These are phyloP conservation scores for Solenopsis fugax DNA, from an alignment of 1,140 invertebrate genomes.

Conservation along the genomic window DNA sequence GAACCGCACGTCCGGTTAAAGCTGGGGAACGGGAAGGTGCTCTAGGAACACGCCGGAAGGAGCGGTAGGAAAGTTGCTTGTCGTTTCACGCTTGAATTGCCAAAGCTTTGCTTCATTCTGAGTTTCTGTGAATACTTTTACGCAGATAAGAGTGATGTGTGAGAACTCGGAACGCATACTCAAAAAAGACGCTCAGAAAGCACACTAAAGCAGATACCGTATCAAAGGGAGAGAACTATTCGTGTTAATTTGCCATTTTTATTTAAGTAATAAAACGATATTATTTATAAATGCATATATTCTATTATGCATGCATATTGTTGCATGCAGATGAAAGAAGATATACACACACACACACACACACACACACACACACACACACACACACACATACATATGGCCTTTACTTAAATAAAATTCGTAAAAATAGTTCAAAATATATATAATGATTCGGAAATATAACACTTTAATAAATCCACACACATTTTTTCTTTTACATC, in stretches of 20 bases:
- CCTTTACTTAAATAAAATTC: conserved; percentile 17
- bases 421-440: neutral
- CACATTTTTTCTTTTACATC: neutral
- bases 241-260: neutral
- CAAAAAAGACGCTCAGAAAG: neutral
- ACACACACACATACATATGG: no score
- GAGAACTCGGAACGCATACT: neutral
- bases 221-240: neutral
- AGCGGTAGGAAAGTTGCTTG: conserved; percentile 21
- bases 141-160: neutral
- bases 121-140: conserved; percentile 18
- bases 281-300: neutral
- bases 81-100: conserved; percentile 41
- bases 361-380: no score
- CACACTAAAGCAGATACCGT: neutral
- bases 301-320: no score
- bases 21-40: neutral
- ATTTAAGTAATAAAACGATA: neutral
- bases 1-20: conserved; percentile 41
- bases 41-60: conserved; percentile 13
- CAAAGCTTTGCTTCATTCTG: conserved; percentile 27
- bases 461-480: neutral
- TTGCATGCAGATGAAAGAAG: no score
- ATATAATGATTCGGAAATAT: neutral
- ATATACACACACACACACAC: neutral